Conservation (phyloP, 2,113 vertebrate species). For the Aptenodytes forsteri region DNA sequence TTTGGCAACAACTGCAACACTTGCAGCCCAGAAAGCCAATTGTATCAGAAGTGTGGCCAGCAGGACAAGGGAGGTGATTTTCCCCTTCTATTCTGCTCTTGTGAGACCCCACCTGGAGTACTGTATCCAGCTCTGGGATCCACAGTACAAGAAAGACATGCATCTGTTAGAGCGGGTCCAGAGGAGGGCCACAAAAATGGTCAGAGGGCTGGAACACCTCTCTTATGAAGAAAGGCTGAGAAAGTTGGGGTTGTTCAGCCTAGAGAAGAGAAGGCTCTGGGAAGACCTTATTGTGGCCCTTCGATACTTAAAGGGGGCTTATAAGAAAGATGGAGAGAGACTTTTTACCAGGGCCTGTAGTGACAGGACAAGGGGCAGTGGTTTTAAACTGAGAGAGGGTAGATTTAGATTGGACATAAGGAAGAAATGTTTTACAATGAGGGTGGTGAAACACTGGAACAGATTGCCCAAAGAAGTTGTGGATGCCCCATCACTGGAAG, state of each 20-base stretch:
- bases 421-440: background rate
- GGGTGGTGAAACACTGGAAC: background rate
- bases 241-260: background rate
- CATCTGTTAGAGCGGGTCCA: background rate
- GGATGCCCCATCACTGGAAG: background rate
- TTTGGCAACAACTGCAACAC: background rate
- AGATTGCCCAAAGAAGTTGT: background rate
- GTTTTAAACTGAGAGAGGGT: background rate
- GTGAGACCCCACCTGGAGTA: background rate
- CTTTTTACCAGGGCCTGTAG: background rate
- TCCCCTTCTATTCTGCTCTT: background rate
- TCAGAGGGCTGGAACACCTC: background rate
- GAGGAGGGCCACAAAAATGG: background rate
- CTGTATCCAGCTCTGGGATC: background rate
- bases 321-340: background rate
- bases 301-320: background rate
- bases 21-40: background rate
- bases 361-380: background rate
- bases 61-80: background rate
- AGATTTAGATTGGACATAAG: background rate
- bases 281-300: background rate
- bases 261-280: background rate
- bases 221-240: background rate
- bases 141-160: background rate
- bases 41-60: accelerated